A percentile compares a stretch with the other conserved stretches of the same genome.
These are phyloP conservation scores for Pycnonotus jocosus DNA, from an alignment of 2,113 vertebrate genomes.

Conservation along the genomic window DNA sequence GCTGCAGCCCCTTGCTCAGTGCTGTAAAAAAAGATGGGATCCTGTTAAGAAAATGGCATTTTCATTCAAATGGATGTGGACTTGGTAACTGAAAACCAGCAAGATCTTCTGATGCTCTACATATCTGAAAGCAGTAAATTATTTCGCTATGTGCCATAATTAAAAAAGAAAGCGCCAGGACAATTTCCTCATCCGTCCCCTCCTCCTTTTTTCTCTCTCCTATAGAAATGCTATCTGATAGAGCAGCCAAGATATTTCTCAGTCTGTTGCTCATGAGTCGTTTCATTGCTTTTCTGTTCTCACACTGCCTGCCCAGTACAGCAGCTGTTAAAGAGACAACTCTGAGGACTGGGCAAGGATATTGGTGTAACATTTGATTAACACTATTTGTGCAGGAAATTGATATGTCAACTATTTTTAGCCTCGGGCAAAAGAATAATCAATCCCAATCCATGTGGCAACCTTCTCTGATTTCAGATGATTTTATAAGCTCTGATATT, in stretches of 20 bases:
- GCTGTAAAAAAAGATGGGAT: not conserved
- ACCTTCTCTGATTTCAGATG: not conserved
- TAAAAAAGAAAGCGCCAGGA: not conserved
- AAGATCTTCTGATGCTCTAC: not conserved
- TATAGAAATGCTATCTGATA: not conserved
- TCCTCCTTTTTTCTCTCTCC: not conserved
- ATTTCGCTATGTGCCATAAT: not conserved
- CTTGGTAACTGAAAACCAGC: not conserved
- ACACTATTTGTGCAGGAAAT: not conserved
- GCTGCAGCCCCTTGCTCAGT: not conserved
- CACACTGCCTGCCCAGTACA: slow-evolving; percentile 20
- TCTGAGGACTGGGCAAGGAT: not conserved
- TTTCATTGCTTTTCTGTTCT: slow-evolving; percentile 6
- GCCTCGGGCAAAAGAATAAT: not conserved
- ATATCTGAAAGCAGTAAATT: not conserved
- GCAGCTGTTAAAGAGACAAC: slow-evolving; percentile 24
- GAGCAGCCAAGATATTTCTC: slow-evolving; percentile 44
- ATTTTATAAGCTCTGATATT: not conserved
- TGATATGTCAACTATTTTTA: not conserved
- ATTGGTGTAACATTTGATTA: not conserved
- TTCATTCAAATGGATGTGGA: not conserved
- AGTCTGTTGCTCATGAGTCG: not conserved
- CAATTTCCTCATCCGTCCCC: not conserved
- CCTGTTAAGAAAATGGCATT: not conserved
- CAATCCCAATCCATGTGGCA: not conserved